Evolutionary conservation across 2,113 vertebrate species (phyloP), one percentile per base, ranked within the genome.

Genomic region (Bambusicola thoracicus): DNA sequence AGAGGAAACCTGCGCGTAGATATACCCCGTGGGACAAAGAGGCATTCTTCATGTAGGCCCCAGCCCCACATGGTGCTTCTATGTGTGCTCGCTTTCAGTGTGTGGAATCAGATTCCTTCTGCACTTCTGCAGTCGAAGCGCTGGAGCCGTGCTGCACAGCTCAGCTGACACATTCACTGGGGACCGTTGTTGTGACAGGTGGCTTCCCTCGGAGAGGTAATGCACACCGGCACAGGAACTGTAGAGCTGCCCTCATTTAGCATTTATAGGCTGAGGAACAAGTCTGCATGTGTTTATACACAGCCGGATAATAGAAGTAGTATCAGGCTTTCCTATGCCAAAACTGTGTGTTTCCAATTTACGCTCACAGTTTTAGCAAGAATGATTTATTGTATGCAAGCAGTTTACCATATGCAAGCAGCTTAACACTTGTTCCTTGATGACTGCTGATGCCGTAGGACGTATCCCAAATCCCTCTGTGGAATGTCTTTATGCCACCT

Each of bases 21-120:
- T 93, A 93, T 40, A 85, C 48, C 58, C 32, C 86, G 78, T 9
- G 32, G 63, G 78, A 96, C 89, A 96, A 95, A 87, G 92, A 82
- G 63, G 55, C 78, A 87, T 92, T 96, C 86, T 96, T 92, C 4
- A 22, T 12, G 21, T 18, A n/a, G 53, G 40, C 29, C 21, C 53
- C 29, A 38, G 1, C 80, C 43, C 19, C 10, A 69, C 9, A 1
- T 65, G 88, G 73, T n/a, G 17, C 46, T 81, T 2, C 2, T 2
- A 2, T 76, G 6, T 38, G 19, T 46, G 61, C 73, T 92, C 74
- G 53, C 78, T 62, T 81, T 70, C 77, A 5, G 0, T 7, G 17
- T 88, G 56, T 58, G 93, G 83, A 92, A 93, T 79, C 62, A 48
- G 53, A 92, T 87, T 86, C 73, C 74, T 94, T 92, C 92, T 91